Evolutionary conservation across 2,797 vertebrate species (phyloP), one percentile per base, ranked within the genome.

Genomic region (Microhierax caerulescens): DNA sequence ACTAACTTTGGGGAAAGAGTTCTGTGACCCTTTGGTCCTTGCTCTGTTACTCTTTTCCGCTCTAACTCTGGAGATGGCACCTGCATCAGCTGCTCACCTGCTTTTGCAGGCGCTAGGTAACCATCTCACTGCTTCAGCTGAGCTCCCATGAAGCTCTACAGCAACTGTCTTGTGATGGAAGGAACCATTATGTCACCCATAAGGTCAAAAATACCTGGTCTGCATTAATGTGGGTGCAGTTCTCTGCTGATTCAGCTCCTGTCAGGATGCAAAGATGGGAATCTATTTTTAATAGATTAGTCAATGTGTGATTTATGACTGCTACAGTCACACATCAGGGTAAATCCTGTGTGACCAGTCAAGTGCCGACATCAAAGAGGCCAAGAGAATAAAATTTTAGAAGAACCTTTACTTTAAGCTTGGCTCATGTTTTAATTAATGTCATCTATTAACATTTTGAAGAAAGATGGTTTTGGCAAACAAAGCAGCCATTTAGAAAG

Each of bases 381-480:
- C 94, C 79, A 84, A 65, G 53, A 76, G 30, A 76, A 54, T 75
- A 84, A 88, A 84, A 50, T 76, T 90, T 61, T 0, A 64, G 53
- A n/a, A 85, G 89, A 92, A 50, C 37, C 76, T 88, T 86, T 67
- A 39, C 68, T 69, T 92, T 28, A 83, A 75, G 68, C 50, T 57
- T 79, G 65, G 86, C 74, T 91, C 39, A 0, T 51, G 72, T 34
- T 94, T 85, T 77, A 59, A 76, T 93, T 86, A 18, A 85, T 63
- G 63, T 81, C 69, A 73, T 73, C 73, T 95, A 81, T 92, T 89
- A 96, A 72, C 78, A 54, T 89, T 90, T 68, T 73, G 78, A 51
- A 85, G 91, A 91, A 77, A 53, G 79, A 72, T 57, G 65, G 41
- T 21, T 95, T 91, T 93, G 86, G 96, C 94, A 92, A 67, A 65